These are phyloP conservation scores for Perca fluviatilis DNA, from an alignment of 2,113 vertebrate genomes.

Conservation along the genomic window DNA sequence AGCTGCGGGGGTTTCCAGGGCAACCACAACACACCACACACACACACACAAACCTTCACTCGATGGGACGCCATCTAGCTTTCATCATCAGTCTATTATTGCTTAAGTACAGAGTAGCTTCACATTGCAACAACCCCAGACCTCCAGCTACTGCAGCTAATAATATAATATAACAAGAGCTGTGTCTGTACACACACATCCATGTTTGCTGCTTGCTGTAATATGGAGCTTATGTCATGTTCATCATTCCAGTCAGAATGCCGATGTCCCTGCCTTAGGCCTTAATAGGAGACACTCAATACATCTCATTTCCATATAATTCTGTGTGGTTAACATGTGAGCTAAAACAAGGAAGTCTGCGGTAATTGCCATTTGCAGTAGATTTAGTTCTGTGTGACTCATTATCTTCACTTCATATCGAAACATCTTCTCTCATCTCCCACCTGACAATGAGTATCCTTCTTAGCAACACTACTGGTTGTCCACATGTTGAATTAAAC, in stretches of 20 bases:
- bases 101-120: slow-evolving; percentile 65
- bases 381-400: slow-evolving; percentile 6
- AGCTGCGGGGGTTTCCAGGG: slow-evolving; percentile 79
- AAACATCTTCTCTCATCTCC: slow-evolving; percentile 2
- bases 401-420: slow-evolving; percentile 10
- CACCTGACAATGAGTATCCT: slow-evolving; percentile 2
- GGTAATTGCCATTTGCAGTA: slow-evolving; percentile 33
- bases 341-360: slow-evolving; percentile 6
- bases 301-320: slow-evolving; percentile 25
- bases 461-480: neutral
- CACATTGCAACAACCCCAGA: slow-evolving; percentile 54
- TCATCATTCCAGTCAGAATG: slow-evolving; percentile 30
- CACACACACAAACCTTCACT: slow-evolving; percentile 47
- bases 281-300: slow-evolving; percentile 38
- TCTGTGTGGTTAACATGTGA: slow-evolving; percentile 16
- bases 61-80: slow-evolving; percentile 75
- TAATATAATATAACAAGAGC: slow-evolving; percentile 68
- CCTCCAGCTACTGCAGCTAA: slow-evolving; percentile 61
- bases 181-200: slow-evolving; percentile 55
- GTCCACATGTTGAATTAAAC: slow-evolving; percentile 23
- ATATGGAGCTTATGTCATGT: slow-evolving; percentile 37
- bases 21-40: slow-evolving; percentile 71
- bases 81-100: slow-evolving; percentile 81
- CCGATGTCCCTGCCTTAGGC: neutral
- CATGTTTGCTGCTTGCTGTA: slow-evolving; percentile 25